Evolutionary conservation across 2,113 vertebrate genomes (phyloP), one percentile per base, ranked within the genome.

Genomic region (Pipa parva): DNA sequence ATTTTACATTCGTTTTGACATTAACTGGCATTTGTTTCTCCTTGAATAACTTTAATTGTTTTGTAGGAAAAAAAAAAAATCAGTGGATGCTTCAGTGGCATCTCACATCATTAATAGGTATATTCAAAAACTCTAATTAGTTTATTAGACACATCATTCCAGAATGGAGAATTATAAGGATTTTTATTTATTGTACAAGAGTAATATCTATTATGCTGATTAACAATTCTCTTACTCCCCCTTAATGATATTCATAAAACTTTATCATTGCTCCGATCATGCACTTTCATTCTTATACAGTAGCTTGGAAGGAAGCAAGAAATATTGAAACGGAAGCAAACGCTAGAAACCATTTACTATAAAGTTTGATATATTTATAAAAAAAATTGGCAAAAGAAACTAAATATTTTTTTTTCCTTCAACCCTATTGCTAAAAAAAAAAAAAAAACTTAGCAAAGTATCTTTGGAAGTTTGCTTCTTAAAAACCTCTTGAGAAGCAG

Each of bases 121-220:
- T 70, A 70, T 70, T 70, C 66, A 60, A 70, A n/a, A 70, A 61
- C 66, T 59, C 52, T 70, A 70, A 70, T 70, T 70, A 70, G 66
- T 70, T 70, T 70, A 70, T 70, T 70, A 58, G 66, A 70, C 61
- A 58, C 66, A 70, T 70, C 57, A 45, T 70, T 70, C 66, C 66
- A 61, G 56, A 70, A 58, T 70, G 54, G 66, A 61, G 66, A 61
- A 54, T 70, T 70, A 58, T 70, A 70, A 70, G 58, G 66, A 70
- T 61, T 57, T 58, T 61, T 70, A 70, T 70, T 70, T 70, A 60
- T 70, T 70, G 56, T 70, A 70, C 66, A 70, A 70, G 66, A 61
- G 66, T 70, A 61, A 70, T 70, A 59, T 70, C 58, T 70, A 70
- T 70, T 70, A 70, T 70, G 66, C 48, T 70, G 66, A 70, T 70